Percentiles rank a stretch among this genome's conserved stretches.
These are phyloP conservation scores for Tenthredo scrophulariae DNA, from an alignment of 2,888 invertebrate species.

Conservation along the genomic window DNA sequence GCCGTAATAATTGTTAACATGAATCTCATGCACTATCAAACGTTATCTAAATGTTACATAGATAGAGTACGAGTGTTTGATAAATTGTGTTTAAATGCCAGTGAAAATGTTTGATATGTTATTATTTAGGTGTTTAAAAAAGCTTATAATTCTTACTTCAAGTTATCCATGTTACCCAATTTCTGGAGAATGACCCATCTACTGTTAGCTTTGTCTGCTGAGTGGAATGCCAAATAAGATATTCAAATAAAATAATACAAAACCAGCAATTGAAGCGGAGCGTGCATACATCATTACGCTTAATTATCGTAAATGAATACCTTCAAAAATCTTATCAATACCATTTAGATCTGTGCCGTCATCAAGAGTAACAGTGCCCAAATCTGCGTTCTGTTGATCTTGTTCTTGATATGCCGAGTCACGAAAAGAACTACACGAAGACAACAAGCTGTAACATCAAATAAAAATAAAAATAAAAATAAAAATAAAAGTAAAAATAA, in stretches of 20 bases:
- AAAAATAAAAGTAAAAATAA: neutral
- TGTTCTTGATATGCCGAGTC: slow-evolving; percentile 89
- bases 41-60: slow-evolving; percentile 23
- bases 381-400: slow-evolving; percentile 79
- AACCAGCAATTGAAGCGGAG: slow-evolving; percentile 58
- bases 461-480: slow-evolving; percentile 50
- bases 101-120: neutral
- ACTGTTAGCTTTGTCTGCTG: slow-evolving; percentile 57
- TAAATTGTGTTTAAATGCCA: neutral
- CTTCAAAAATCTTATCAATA: slow-evolving; percentile 81
- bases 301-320: slow-evolving; percentile 79
- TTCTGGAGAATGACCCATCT: slow-evolving; percentile 71
- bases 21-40: slow-evolving; percentile 32
- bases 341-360: slow-evolving; percentile 81
- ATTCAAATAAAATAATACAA: slow-evolving; percentile 59
- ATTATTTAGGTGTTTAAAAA: neutral
- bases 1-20: slow-evolving; percentile 27
- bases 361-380: slow-evolving; percentile 79
- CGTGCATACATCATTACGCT: slow-evolving; percentile 75
- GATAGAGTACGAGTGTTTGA: slow-evolving; percentile 8
- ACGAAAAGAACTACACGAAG: slow-evolving; percentile 92
- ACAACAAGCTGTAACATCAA: slow-evolving; percentile 83
- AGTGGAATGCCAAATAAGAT: slow-evolving; percentile 60
- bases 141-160: slow-evolving; percentile 17
- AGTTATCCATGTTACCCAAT: slow-evolving; percentile 42